These are phyloP conservation scores for Oreonectes daqikongensis DNA, from an alignment of 2,797 vertebrate species.

Conservation along the genomic window DNA sequence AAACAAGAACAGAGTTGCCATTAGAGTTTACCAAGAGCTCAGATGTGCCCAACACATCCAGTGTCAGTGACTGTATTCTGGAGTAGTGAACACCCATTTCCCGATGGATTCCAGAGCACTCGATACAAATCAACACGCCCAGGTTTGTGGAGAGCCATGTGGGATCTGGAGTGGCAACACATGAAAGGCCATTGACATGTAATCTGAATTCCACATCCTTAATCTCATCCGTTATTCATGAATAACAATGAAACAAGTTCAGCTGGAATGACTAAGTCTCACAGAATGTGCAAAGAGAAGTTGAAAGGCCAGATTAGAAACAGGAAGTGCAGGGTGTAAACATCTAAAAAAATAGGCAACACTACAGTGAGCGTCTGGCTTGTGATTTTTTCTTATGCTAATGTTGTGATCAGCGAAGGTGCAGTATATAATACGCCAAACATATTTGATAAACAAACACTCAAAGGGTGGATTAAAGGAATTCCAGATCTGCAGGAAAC, in stretches of 20 bases:
- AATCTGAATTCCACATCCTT: not conserved
- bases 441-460: not conserved
- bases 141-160: slow-evolving; percentile 98
- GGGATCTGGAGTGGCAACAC: slow-evolving; percentile 77
- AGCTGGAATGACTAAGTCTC: slow-evolving; percentile 16
- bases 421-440: not conserved
- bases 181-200: not conserved
- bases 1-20: not conserved
- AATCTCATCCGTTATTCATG: not conserved
- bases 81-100: slow-evolving; percentile 97
- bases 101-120: slow-evolving; percentile 96
- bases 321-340: slow-evolving; percentile 26
- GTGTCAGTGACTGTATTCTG: slow-evolving; percentile 94
- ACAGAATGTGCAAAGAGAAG: slow-evolving; percentile 18
- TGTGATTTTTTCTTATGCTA: not conserved
- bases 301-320: slow-evolving; percentile 21
- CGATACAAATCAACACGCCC: slow-evolving; percentile 94
- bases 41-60: slow-evolving; percentile 94
- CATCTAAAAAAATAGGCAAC: not conserved
- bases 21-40: slow-evolving; percentile 88
- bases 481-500: not conserved
- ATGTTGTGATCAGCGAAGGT: not conserved
- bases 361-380: not conserved
- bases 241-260: slow-evolving; percentile 34
- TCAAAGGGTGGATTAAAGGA: not conserved